Evolutionary conservation across 1,140 invertebrate genomes (phyloP).

Genomic region (Palaemon carinicauda): DNA sequence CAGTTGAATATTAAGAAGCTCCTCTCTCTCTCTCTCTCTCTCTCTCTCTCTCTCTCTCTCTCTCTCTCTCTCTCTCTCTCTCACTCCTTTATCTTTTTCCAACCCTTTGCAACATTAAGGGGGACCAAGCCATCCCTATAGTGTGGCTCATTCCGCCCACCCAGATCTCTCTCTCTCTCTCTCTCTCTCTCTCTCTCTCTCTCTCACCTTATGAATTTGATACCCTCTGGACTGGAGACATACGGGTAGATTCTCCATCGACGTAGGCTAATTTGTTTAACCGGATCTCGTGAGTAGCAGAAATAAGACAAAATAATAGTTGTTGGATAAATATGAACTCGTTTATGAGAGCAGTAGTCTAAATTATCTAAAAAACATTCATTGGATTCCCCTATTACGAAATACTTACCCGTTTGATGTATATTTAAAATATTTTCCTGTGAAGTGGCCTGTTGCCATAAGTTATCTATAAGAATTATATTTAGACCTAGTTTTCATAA

Average conservation of each 20-base stretch:
- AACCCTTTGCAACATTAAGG: background rate
- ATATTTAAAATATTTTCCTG: no score
- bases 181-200: background rate
- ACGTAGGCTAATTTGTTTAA: background rate
- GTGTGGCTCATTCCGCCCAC: background rate
- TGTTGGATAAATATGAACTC: no score
- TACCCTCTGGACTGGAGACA: background rate
- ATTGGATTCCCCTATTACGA: no score
- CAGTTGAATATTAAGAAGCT: no score
- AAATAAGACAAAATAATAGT: no score
- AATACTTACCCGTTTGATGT: no score
- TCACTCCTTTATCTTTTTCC: background rate
- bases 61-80: background rate
- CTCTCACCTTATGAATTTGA: background rate
- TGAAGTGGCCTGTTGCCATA: no score
- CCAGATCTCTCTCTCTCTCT: background rate
- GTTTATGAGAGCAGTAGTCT: no score
- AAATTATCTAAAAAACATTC: no score
- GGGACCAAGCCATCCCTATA: background rate
- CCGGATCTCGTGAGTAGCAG: no score
- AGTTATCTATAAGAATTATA: no score
- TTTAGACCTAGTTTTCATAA: no score
- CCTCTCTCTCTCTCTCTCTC: background rate
- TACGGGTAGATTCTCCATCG: background rate
- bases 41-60: background rate